Evolutionary conservation across 2,113 vertebrate species (phyloP), one percentile per base, ranked within the genome.

Genomic region (Pyrgilauda ruficollis): DNA sequence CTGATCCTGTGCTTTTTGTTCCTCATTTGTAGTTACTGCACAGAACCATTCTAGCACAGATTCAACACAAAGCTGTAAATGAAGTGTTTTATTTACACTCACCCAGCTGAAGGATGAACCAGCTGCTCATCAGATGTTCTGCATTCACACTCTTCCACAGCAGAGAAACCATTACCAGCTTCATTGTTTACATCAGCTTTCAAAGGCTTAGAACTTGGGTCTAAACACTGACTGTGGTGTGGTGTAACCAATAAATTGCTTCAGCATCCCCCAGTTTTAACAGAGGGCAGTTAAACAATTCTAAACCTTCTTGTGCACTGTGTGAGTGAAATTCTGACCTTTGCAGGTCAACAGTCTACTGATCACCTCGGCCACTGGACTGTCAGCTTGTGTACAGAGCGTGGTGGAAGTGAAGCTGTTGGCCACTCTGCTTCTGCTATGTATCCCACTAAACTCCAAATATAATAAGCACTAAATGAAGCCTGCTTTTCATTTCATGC

Each of bases 401-500:
- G 0, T 11, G 20, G 41, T 73, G 49, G 13, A 87, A 73, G 26
- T 20, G 49, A 80, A 91, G 67, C 30, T 66, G 30, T 56, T 67
- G 46, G 52, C 37, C 41, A 19, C 35, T 50, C 61, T 62, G 47
- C 66, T 84, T 37, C 67, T 81, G n/a, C 61, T 35, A 6, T 6
- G 9, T 20, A 66, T 15, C 37, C 31, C 23, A 7, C 43, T 76
- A 21, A 74, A 84, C 33, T 63, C 69, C 44, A 76, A 62, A 68
- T 28, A 69, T 1, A n/a, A 26, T 7, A 74, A 85, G 55, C 67
- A 77, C 17, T 84, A 91, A 93, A 90, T 19, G 8, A 93, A 93
- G 46, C 39, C 91, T 92, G 87, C 27, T 93, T 90, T 90, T 94
- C 53, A 94, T 93, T 94, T 91, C 58, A 85, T 55, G 62, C 62